Conservation (phyloP, 2,888 invertebrate genomes). For the Pammene aurita region DNA sequence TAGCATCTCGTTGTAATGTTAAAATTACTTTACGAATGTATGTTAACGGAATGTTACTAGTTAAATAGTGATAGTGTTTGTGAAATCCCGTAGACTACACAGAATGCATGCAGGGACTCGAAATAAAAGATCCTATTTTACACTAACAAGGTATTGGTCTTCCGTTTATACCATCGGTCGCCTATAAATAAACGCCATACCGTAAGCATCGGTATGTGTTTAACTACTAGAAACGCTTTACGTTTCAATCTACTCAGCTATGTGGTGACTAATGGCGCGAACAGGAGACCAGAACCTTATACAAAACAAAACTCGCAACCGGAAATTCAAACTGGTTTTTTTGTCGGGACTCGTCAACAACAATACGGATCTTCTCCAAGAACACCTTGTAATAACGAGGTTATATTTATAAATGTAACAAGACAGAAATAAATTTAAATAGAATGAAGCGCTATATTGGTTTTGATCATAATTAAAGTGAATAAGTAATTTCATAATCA, state of each 20-base stretch:
- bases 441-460: no score
- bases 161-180: background rate
- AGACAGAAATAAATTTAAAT: no score
- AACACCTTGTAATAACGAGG: background rate
- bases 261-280: background rate
- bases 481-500: no score
- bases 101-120: background rate
- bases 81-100: conserved; percentile 9
- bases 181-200: no score
- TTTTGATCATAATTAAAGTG: no score
- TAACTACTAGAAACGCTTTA: no score
- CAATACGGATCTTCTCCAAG: no score
- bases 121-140: background rate
- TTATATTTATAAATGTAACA: no score
- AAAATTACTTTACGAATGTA: background rate
- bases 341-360: no score
- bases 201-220: no score
- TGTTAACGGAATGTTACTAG: background rate
- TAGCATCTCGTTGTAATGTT: no score
- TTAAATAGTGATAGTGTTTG: background rate
- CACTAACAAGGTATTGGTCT: background rate
- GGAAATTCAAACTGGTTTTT: background rate
- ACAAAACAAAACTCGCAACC: background rate
- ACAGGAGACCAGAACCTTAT: conserved; percentile 14
- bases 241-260: no score